phyloP scores from a whole-genome alignment of 2,113 vertebrate species.

The Pelecanoides urinatrix region DNA sequence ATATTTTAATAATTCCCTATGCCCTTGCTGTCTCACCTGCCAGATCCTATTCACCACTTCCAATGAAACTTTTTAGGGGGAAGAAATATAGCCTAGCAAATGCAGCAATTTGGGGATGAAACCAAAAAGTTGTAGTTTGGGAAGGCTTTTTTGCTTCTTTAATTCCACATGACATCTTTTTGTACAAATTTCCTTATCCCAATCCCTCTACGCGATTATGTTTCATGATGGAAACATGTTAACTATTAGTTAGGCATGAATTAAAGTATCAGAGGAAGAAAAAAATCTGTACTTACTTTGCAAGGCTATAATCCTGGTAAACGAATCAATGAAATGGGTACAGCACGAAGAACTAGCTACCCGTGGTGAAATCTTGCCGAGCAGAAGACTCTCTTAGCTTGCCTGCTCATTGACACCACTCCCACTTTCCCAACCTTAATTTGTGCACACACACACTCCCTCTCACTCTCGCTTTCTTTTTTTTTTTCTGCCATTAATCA shows the following conservation, averaged over 20 bases:
- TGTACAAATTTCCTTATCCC: background rate
- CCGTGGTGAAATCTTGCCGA: background rate
- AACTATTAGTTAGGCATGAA: background rate
- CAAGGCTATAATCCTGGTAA: slow-evolving; percentile 6
- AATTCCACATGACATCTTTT: background rate
- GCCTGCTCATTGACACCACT: slow-evolving; percentile 45
- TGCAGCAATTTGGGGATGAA: background rate
- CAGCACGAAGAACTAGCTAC: background rate
- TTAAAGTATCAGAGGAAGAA: background rate
- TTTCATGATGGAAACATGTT: background rate
- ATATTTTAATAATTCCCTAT: background rate
- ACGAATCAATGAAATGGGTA: background rate
- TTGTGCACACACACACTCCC: background rate
- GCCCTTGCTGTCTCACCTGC: background rate
- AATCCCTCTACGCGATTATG: background rate
- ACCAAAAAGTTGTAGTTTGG: background rate
- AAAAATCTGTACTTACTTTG: slow-evolving; percentile 66
- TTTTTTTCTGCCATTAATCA: slow-evolving; percentile 32
- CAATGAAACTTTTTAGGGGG: background rate
- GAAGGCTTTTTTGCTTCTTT: background rate
- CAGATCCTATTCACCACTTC: background rate
- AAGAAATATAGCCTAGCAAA: background rate
- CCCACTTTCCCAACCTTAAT: slow-evolving; percentile 49
- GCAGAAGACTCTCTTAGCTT: slow-evolving; percentile 7
- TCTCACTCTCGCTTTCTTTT: slow-evolving; percentile 6